These are phyloP conservation scores for Caenorhabditis panamensis DNA, from an alignment of 2,888 invertebrate genomes.

Conservation along the genomic window DNA sequence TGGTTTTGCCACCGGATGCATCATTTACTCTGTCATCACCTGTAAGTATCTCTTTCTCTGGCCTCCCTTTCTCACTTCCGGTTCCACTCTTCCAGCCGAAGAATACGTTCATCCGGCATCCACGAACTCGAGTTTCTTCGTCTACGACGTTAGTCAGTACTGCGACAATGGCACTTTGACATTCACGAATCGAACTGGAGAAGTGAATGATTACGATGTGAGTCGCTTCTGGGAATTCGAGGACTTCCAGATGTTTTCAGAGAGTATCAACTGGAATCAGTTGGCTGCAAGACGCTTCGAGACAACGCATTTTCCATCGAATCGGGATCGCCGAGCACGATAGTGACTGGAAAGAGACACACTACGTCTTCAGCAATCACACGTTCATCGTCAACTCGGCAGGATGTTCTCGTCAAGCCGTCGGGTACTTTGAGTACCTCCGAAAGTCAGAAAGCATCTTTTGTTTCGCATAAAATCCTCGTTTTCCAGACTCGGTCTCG, in stretches of 20 bases:
- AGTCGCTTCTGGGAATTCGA: neutral
- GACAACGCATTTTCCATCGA: conserved; percentile 56
- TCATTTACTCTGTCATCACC: conserved; percentile 60
- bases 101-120: conserved; percentile 23
- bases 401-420: conserved; percentile 26
- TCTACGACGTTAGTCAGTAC: conserved; percentile 53
- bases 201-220: conserved; percentile 57
- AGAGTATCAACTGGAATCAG: conserved; percentile 41
- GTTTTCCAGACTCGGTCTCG: conserved; percentile 42
- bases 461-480: neutral
- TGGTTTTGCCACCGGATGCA: conserved; percentile 60
- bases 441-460: conserved; percentile 6
- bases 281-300: conserved; percentile 50
- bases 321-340: conserved; percentile 55
- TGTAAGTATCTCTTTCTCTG: conserved; percentile 29
- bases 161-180: conserved; percentile 56
- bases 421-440: conserved; percentile 57
- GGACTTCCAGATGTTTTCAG: conserved; percentile 14
- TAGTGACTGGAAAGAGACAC: conserved; percentile 50
- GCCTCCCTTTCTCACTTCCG: neutral
- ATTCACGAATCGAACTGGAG: conserved; percentile 57
- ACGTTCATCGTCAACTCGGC: conserved; percentile 44
- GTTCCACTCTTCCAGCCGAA: conserved; percentile 40
- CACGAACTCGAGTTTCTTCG: conserved; percentile 35
- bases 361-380: conserved; percentile 59